phyloP scores from a whole-genome alignment of 1,140 invertebrate genomes.

The Ctenoplectra terminalis region DNA sequence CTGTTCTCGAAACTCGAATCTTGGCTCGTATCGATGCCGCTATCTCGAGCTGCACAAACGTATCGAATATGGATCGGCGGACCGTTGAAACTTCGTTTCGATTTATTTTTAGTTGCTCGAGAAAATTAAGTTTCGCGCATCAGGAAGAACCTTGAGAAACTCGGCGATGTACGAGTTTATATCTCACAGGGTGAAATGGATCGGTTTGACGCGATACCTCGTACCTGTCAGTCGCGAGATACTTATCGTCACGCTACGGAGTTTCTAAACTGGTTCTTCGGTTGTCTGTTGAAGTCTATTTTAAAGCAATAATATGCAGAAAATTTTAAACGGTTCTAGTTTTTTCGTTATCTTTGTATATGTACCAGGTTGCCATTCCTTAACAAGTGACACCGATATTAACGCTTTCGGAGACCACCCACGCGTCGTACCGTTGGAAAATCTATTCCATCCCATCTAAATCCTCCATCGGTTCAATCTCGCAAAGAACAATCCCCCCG shows the following conservation, averaged over 20 bases:
- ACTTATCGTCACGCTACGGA: background rate
- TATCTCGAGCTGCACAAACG: no score
- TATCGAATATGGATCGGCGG: no score
- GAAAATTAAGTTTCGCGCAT: background rate
- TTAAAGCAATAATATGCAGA: background rate
- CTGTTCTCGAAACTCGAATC: no score
- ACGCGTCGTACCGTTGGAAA: background rate
- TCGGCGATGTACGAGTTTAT: background rate
- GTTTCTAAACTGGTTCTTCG: slow-evolving; percentile 2
- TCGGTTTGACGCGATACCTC: background rate
- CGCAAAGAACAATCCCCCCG: background rate
- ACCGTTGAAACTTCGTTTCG: no score
- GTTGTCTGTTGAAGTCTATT: background rate
- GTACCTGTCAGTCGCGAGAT: slow-evolving; percentile 7
- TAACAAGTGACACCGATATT: background rate
- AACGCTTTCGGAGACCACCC: background rate
- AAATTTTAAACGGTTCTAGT: background rate
- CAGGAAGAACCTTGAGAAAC: background rate
- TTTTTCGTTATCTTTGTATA: background rate
- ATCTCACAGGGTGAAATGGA: background rate
- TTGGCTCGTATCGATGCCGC: no score
- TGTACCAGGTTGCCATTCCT: background rate
- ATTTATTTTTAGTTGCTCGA: background rate
- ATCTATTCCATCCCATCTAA: background rate
- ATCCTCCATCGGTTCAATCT: no score